Conservation (phyloP, 2,113 vertebrate species). For the Myrmecophaga tridactyla region DNA sequence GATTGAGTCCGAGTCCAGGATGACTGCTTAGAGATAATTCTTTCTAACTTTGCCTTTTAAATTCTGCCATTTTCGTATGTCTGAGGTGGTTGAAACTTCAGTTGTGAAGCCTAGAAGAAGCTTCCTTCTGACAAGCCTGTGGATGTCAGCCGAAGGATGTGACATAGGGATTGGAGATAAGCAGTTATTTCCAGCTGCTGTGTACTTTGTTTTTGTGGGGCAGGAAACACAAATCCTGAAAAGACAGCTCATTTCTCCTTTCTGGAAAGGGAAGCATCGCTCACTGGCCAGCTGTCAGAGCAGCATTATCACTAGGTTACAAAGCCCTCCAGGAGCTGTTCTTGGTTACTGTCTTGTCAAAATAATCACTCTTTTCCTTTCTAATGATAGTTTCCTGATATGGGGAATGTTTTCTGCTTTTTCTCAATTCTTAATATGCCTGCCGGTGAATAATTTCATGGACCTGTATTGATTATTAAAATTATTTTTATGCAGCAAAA, state of each 20-base stretch:
- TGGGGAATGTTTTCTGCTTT: background rate
- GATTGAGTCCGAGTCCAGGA: background rate
- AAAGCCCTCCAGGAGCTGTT: background rate
- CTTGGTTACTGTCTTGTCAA: conserved; percentile 19
- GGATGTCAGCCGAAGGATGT: background rate
- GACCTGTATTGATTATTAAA: conserved; percentile 19
- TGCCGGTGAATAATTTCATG: background rate
- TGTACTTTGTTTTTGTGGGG: background rate
- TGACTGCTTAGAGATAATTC: background rate
- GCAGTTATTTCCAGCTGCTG: background rate
- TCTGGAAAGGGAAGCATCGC: background rate
- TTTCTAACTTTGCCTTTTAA: background rate
- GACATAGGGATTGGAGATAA: background rate
- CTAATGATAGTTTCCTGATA: background rate
- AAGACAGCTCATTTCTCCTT: conserved; percentile 49
- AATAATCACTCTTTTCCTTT: background rate
- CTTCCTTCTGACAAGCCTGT: background rate
- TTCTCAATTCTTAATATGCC: background rate
- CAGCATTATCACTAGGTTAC: background rate
- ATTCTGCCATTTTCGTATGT: background rate
- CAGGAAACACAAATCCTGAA: conserved; percentile 46
- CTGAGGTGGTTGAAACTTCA: background rate
- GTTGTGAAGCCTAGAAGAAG: background rate
- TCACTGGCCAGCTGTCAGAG: background rate
- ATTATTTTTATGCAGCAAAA: background rate